Conservation (phyloP, 2,113 vertebrate genomes). For the Clinocottus analis region DNA sequence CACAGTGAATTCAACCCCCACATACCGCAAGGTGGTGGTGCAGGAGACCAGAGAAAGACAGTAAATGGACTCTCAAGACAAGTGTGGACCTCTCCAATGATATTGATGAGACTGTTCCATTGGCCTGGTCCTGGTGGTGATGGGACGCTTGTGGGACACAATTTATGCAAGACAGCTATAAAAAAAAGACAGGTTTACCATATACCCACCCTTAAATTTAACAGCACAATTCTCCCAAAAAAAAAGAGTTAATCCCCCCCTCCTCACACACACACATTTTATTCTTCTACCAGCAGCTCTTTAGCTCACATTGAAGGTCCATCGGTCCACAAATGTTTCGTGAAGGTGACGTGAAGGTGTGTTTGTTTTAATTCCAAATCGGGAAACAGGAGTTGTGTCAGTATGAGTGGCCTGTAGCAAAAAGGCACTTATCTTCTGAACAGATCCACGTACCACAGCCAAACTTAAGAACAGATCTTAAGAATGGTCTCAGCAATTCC, state of each 20-base stretch:
- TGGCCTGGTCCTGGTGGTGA: not conserved
- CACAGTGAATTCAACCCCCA: conserved; percentile 11
- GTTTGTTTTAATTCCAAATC: not conserved
- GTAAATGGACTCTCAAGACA: not conserved
- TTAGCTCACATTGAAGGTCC: not conserved
- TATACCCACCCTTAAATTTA: not conserved
- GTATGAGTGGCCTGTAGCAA: not conserved
- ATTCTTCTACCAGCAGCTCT: not conserved
- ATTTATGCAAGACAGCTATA: not conserved
- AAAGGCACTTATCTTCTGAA: not conserved
- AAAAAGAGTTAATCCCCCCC: too few species aligned
- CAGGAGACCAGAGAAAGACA: conserved; percentile 36
- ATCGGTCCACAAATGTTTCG: not conserved
- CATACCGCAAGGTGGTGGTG: conserved; percentile 26
- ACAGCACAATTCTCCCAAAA: not conserved
- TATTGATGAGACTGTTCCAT: not conserved
- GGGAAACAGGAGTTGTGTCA: not conserved
- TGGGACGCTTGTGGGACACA: conserved; percentile 19
- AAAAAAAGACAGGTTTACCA: not conserved
- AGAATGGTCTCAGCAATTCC: not conserved
- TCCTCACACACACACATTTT: not conserved
- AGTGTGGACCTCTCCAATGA: not conserved
- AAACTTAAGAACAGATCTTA: not conserved
- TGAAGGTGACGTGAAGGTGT: not conserved
- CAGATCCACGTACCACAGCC: not conserved